Evolutionary conservation across 2,797 vertebrate species (phyloP).

Genomic region (Tadarida brasiliensis): DNA sequence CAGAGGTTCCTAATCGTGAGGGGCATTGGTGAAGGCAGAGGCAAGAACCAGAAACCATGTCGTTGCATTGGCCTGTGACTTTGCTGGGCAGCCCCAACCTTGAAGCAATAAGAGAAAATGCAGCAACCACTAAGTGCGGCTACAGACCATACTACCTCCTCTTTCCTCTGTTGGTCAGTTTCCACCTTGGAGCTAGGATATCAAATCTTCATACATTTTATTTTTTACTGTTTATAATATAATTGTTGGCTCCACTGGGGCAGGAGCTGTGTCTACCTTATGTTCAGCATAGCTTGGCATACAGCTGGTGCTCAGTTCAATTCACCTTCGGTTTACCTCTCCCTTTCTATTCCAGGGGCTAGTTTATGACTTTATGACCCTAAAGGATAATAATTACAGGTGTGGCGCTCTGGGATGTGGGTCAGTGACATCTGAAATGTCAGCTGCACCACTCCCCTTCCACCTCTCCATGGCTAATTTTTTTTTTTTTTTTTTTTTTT

Average conservation of each 20-base stretch:
- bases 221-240: not conserved
- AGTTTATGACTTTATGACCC: not conserved
- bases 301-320: not conserved
- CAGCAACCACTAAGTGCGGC: not conserved
- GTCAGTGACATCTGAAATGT: not conserved
- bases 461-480: not conserved
- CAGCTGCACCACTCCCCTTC: not conserved
- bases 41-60: not conserved
- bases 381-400: not conserved
- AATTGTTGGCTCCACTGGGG: not conserved
- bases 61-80: not conserved
- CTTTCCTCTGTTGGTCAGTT: not conserved
- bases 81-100: not conserved
- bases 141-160: not conserved
- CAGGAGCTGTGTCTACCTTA: not conserved
- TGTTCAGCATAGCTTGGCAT: not conserved
- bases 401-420: not conserved
- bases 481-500: too few relatives aligned
- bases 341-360: not conserved
- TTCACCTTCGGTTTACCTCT: not conserved
- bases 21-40: rapidly evolving
- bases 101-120: not conserved
- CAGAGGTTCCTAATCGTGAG: not conserved
- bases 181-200: not conserved
- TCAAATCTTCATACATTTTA: not conserved